These are phyloP conservation scores for Drosophila falleni DNA, from an alignment of 2,888 invertebrate species.

Conservation along the genomic window DNA sequence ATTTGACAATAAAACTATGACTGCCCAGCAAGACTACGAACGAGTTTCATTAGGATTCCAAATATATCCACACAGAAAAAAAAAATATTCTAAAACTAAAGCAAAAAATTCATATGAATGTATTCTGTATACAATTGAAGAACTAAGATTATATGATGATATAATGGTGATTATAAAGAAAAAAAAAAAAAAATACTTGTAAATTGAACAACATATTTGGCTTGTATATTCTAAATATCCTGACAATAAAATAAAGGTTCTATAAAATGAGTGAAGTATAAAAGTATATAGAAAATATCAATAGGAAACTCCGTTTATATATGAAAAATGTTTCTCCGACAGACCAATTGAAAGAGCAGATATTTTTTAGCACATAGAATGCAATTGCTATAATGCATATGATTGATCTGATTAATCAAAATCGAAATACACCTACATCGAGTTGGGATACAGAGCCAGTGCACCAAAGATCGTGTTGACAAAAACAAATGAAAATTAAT, in stretches of 20 bases:
- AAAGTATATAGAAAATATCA: too few relatives aligned
- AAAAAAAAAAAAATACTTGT: too few relatives aligned
- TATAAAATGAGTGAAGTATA: too few relatives aligned
- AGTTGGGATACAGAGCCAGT: constrained; percentile 15
- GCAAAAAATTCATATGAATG: neutral
- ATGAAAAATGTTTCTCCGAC: neutral
- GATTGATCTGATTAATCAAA: neutral
- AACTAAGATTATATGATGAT: too few relatives aligned
- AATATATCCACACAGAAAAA: neutral
- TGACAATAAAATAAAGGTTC: too few relatives aligned
- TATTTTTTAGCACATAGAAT: constrained; percentile 22
- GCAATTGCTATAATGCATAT: constrained; percentile 23
- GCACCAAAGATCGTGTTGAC: constrained; percentile 4
- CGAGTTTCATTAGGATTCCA: neutral
- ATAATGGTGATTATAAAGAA: too few relatives aligned
- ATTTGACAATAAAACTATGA: neutral
- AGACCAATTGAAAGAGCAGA: neutral
- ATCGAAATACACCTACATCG: neutral
- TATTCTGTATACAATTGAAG: too few relatives aligned
- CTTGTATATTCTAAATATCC: too few relatives aligned
- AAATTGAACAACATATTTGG: too few relatives aligned
- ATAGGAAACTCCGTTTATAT: too few relatives aligned
- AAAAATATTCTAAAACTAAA: neutral
- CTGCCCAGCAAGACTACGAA: neutral
- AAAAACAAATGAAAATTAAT: neutral